Base-by-base conservation (phyloP, 2,888 invertebrate genomes). In the Entomobrya proxima region DNA sequence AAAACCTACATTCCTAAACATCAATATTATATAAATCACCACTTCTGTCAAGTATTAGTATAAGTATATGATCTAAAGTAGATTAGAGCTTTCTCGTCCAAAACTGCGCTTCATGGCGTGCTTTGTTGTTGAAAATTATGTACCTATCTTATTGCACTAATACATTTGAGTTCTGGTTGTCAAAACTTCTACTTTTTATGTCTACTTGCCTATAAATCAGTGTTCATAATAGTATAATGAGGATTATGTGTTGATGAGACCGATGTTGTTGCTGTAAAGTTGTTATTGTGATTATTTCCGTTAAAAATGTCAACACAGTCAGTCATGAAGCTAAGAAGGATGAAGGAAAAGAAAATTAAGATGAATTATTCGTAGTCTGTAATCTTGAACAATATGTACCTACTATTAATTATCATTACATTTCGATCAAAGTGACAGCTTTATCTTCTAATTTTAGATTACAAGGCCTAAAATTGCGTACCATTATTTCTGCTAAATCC, bases 291-390 rank as follows among this genome's bases (percentile, higher is more conserved):
- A 61, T 61, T 61, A 75, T 77, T 77, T 77, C 52, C 61, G 40
- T 77, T 61, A 64, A 30, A 64, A 78, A 64, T 64, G 61, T 78
- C 64, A 64, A 78, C 78, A 78, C 32, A 64, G 21, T 24, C 55
- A 4, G 24, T 64, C 64, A 32, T 78, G 47, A 47, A 78, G 30
- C 44, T n/a, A 27, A 40, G 69, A 72, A 13, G n/a, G n/a, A n/a
- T n/a, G n/a, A 15, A 27, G 47, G 47, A 77, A 78, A 47, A 64
- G 78, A 64, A 78, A 64, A 64, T 64, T 47, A 78, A 78, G 78
- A 78, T 78, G 78, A 52, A 78, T 78, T 78, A 78, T 78, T 78
- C 64, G 64, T 78, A 78, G 64, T 18, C 61, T 77, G 58, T 77
- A 77, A 77, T 77, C 64, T 47, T 64, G 15, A 40, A 58, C 58